Conservation (phyloP, 2,797 vertebrate species). For the Thaleichthys pacificus region DNA sequence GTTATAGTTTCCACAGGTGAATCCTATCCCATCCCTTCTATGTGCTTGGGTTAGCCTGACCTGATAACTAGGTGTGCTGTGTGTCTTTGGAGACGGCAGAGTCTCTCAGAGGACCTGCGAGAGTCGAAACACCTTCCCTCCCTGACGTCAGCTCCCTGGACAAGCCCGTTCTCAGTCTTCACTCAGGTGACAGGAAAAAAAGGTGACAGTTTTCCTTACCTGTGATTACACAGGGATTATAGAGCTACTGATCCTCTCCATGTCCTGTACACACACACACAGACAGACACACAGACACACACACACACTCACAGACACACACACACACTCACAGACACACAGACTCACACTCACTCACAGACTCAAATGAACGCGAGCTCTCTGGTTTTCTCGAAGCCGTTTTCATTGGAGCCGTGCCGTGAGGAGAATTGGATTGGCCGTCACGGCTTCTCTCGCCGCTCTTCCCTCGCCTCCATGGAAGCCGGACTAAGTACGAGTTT, state of each 20-base stretch:
- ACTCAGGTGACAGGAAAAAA: slow-evolving; percentile 56
- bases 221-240: neutral
- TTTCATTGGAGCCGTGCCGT: no score
- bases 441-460: slow-evolving; percentile 40
- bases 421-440: slow-evolving; percentile 29
- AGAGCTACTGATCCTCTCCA: neutral
- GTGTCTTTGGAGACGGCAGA: neutral
- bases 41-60: neutral
- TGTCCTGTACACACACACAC: neutral
- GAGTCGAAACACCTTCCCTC: slow-evolving; percentile 80
- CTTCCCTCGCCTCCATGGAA: slow-evolving; percentile 39
- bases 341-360: neutral
- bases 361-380: neutral
- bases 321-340: neutral
- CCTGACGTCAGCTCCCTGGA: slow-evolving; percentile 86
- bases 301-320: neutral
- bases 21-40: no score
- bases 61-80: neutral
- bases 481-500: slow-evolving; percentile 60
- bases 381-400: neutral
- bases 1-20: neutral
- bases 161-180: slow-evolving; percentile 75
- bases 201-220: slow-evolving; percentile 21
- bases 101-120: slow-evolving; percentile 76
- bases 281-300: neutral